These are phyloP conservation scores for Discoglossus pictus DNA, from an alignment of 2,797 vertebrate genomes.

Conservation along the genomic window DNA sequence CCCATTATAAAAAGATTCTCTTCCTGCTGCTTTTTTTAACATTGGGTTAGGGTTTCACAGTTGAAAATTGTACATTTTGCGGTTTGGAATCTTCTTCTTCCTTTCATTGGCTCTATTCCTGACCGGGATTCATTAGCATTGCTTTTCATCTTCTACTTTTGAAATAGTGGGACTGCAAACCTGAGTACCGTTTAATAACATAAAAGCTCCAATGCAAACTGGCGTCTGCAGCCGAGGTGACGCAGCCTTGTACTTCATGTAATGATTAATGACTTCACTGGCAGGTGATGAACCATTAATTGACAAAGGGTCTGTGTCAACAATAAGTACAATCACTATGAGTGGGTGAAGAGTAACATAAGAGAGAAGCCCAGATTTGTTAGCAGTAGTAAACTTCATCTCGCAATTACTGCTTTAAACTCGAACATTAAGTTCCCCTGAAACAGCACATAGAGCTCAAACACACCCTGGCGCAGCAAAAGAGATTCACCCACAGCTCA, in stretches of 20 bases:
- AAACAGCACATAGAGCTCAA: too few relatives aligned
- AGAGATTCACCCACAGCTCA: too few relatives aligned
- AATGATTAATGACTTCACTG: too few relatives aligned
- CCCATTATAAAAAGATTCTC: conserved; percentile 52
- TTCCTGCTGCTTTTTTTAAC: conserved; percentile 53
- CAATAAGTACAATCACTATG: too few relatives aligned
- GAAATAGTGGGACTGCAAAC: background rate
- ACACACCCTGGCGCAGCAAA: too few relatives aligned
- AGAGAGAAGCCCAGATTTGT: too few relatives aligned
- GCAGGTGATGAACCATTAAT: too few relatives aligned
- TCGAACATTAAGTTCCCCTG: too few relatives aligned
- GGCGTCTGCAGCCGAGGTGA: conserved; percentile 48
- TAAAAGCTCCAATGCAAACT: conserved; percentile 51
- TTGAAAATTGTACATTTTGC: conserved; percentile 51
- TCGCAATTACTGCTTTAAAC: too few relatives aligned
- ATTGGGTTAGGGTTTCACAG: conserved; percentile 49
- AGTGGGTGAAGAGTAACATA: too few relatives aligned
- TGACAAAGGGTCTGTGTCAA: too few relatives aligned
- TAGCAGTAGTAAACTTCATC: too few relatives aligned
- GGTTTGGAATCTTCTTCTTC: conserved; percentile 38
- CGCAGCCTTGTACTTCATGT: conserved; percentile 11
- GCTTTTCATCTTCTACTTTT: conserved; percentile 26
- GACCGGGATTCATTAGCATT: conserved; percentile 8
- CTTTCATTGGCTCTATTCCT: conserved; percentile 39
- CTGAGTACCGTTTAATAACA: conserved; percentile 5